Conservation (phyloP, 2,113 vertebrate species). For the Oreochromis niloticus region DNA sequence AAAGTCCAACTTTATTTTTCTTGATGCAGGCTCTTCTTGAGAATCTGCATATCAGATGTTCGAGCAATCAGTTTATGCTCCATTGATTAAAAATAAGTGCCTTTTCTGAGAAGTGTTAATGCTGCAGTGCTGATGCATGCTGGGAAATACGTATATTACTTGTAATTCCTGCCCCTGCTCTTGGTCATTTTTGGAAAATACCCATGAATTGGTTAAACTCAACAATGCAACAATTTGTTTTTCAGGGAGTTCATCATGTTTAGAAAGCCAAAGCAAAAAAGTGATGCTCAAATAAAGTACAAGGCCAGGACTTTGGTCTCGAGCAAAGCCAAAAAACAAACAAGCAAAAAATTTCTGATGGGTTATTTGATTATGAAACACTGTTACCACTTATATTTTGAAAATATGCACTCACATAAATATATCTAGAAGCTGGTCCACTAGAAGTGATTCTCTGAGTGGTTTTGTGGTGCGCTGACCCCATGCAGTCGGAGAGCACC, state of each 20-base stretch:
- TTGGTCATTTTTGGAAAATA: not conserved
- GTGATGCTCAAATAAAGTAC: not conserved
- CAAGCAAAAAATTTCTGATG: not conserved
- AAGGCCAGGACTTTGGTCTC: not conserved
- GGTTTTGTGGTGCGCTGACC: not conserved
- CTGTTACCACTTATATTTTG: not conserved
- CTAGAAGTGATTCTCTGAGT: not conserved
- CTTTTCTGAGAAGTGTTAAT: not conserved
- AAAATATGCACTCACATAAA: not conserved
- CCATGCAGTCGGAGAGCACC: fast-evolving
- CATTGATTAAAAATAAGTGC: not conserved
- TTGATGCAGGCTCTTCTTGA: not conserved
- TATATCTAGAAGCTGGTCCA: not conserved
- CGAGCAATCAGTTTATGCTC: not conserved
- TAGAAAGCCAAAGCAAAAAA: not conserved
- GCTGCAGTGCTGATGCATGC: not conserved
- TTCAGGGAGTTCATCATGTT: not conserved
- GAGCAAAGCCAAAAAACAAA: not conserved
- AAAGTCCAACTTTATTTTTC: not conserved
- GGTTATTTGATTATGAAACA: not conserved
- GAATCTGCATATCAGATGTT: not conserved
- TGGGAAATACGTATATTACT: not conserved
- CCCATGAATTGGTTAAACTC: not conserved
- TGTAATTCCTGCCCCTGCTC: not conserved
- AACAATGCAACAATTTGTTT: not conserved